These are phyloP conservation scores for Acanthurus leucopareius DNA, from an alignment of 2,797 vertebrate genomes.

Conservation along the genomic window DNA sequence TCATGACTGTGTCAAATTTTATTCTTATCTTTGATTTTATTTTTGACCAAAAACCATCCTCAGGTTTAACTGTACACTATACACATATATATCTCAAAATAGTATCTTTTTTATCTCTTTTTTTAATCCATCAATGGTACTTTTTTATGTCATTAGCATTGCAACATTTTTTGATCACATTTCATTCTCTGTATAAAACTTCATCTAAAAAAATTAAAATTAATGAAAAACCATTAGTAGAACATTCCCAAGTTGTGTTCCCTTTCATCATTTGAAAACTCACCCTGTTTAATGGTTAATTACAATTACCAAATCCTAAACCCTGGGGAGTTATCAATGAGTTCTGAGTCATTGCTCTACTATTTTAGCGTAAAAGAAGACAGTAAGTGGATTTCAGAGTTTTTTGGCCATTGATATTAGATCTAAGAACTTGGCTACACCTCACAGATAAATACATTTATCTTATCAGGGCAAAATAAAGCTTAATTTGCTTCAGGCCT, in stretches of 20 bases:
- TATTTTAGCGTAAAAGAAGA: conserved; percentile 5
- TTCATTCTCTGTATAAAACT: too few relatives aligned
- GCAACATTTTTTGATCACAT: too few relatives aligned
- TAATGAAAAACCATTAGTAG: neutral
- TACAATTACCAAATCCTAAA: conserved; percentile 20
- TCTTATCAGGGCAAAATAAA: conserved; percentile 7
- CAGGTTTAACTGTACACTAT: too few relatives aligned
- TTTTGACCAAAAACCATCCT: too few relatives aligned
- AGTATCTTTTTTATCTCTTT: too few relatives aligned
- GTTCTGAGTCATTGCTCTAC: conserved; percentile 23
- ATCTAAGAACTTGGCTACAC: neutral
- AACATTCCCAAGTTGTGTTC: neutral
- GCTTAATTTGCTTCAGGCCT: conserved; percentile 18
- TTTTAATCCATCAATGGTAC: too few relatives aligned
- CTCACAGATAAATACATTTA: neutral
- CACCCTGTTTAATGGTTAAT: conserved; percentile 5
- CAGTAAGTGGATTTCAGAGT: neutral
- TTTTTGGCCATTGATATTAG: neutral
- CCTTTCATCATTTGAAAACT: conserved; percentile 9
- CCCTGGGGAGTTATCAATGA: conserved; percentile 23
- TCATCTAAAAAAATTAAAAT: neutral
- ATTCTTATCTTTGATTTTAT: too few relatives aligned
- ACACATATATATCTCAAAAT: too few relatives aligned
- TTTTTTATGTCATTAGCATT: too few relatives aligned
- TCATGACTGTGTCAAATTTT: too few relatives aligned